These are phyloP conservation scores for Laticauda laticaudata DNA, from an alignment of 2,113 vertebrate genomes.

Conservation along the genomic window DNA sequence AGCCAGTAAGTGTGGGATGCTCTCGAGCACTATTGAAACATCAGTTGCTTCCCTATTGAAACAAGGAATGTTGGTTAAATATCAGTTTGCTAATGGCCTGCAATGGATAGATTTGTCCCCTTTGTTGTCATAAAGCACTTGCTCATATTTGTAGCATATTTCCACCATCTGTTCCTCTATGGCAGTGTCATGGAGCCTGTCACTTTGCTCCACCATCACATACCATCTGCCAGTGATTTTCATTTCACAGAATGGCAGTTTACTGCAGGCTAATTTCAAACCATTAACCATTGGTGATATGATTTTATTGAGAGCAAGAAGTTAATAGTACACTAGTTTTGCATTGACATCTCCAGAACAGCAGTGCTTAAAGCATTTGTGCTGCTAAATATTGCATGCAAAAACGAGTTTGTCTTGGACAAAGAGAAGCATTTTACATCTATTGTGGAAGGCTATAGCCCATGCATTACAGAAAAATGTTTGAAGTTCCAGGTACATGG, in stretches of 20 bases:
- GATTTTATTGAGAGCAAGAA: neutral
- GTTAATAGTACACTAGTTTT: neutral
- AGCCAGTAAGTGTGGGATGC: conserved; percentile 87
- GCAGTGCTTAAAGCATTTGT: neutral
- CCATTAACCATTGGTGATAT: neutral
- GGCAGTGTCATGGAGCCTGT: neutral
- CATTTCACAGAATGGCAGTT: neutral
- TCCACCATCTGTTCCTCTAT: neutral
- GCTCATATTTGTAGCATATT: neutral
- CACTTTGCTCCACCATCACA: too few relatives aligned
- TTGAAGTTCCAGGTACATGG: neutral
- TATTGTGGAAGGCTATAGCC: neutral
- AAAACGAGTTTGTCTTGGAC: neutral
- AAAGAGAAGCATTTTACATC: neutral
- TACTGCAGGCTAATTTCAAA: neutral
- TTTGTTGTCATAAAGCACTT: neutral
- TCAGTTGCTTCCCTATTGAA: neutral
- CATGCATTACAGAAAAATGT: neutral
- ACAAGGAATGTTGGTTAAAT: neutral
- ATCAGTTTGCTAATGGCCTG: neutral
- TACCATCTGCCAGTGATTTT: neutral
- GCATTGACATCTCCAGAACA: neutral
- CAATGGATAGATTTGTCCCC: neutral
- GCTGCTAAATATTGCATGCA: neutral
- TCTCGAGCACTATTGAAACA: neutral